Conservation (phyloP, 2,797 vertebrate species). For the Poeciliopsis presidionis region DNA sequence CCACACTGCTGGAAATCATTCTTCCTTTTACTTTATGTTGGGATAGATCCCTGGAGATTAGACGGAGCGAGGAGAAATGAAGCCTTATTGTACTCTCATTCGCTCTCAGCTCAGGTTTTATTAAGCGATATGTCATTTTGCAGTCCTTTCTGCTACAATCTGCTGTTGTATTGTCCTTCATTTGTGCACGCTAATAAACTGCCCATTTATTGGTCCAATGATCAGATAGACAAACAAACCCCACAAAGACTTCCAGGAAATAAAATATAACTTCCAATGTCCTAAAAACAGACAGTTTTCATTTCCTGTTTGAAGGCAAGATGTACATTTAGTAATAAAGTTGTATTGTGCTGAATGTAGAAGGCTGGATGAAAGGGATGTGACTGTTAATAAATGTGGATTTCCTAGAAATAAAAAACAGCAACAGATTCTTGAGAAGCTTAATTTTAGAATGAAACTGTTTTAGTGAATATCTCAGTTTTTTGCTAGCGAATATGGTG, state of each 20-base stretch:
- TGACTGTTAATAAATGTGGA: neutral
- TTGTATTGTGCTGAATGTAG: neutral
- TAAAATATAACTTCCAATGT: slow-evolving; percentile 17
- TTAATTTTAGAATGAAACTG: neutral
- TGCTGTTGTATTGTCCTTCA: slow-evolving; percentile 23
- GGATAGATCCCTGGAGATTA: slow-evolving; percentile 25
- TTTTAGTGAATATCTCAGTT: neutral
- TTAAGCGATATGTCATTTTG: slow-evolving; percentile 51
- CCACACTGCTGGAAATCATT: slow-evolving; percentile 13
- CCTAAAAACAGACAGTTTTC: neutral
- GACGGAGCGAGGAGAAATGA: slow-evolving; percentile 25
- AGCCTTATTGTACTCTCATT: slow-evolving; percentile 32
- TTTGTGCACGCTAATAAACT: slow-evolving; percentile 32
- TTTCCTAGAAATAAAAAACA: neutral
- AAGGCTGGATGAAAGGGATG: neutral
- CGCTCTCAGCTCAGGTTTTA: slow-evolving; percentile 40
- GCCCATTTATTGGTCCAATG: slow-evolving; percentile 36
- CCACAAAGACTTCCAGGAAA: slow-evolving; percentile 1
- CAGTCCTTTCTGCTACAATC: slow-evolving; percentile 2
- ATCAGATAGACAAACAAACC: slow-evolving; percentile 46
- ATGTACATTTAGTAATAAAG: slow-evolving; percentile 12
- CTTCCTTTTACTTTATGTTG: slow-evolving; percentile 39
- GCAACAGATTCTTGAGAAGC: neutral
- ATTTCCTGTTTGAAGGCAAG: slow-evolving; percentile 2
- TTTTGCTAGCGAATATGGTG: neutral